These are phyloP conservation scores for Drosophila eugracilis DNA, from an alignment of 1,140 invertebrate species.

Conservation along the genomic window DNA sequence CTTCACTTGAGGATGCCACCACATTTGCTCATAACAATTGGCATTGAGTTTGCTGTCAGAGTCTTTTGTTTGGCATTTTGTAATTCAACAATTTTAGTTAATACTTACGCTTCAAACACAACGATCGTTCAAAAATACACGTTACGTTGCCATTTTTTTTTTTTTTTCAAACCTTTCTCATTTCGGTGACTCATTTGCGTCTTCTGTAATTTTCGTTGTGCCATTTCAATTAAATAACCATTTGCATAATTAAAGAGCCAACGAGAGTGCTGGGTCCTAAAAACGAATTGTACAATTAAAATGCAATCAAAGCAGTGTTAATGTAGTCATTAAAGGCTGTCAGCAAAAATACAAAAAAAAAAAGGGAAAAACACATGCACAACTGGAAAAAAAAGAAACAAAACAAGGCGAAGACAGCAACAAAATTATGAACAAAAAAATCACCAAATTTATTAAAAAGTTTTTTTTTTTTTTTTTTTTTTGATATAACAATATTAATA, in stretches of 20 bases:
- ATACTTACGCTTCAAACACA: slow-evolving; percentile 12
- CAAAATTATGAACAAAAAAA: slow-evolving; percentile 78
- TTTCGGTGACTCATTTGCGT: slow-evolving; percentile 30
- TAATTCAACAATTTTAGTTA: slow-evolving; percentile 39
- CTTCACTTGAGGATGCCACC: slow-evolving; percentile 1
- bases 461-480: no score
- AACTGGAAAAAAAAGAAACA: slow-evolving; percentile 2
- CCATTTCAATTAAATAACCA: slow-evolving; percentile 43
- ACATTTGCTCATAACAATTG: slow-evolving; percentile 30
- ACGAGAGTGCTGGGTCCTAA: slow-evolving; percentile 33
- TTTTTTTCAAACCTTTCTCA: slow-evolving; percentile 29
- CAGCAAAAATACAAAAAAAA: slow-evolving; percentile 44
- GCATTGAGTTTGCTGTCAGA: slow-evolving; percentile 50
- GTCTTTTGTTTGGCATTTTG: slow-evolving; percentile 31
- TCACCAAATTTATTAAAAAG: slow-evolving; percentile 77
- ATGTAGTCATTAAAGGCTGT: slow-evolving; percentile 63
- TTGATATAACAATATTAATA: no score
- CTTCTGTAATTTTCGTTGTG: slow-evolving; percentile 28
- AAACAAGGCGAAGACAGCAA: slow-evolving; percentile 20
- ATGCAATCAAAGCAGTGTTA: slow-evolving; percentile 69
- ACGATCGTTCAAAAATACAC: slow-evolving; percentile 12
- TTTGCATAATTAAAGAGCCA: slow-evolving; percentile 52
- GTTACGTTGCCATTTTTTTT: slow-evolving; percentile 40
- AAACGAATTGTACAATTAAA: slow-evolving; percentile 60
- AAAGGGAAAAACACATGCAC: slow-evolving; percentile 11